Evolutionary conservation across 2,113 vertebrate species (phyloP).

Genomic region (Morone chrysops): DNA sequence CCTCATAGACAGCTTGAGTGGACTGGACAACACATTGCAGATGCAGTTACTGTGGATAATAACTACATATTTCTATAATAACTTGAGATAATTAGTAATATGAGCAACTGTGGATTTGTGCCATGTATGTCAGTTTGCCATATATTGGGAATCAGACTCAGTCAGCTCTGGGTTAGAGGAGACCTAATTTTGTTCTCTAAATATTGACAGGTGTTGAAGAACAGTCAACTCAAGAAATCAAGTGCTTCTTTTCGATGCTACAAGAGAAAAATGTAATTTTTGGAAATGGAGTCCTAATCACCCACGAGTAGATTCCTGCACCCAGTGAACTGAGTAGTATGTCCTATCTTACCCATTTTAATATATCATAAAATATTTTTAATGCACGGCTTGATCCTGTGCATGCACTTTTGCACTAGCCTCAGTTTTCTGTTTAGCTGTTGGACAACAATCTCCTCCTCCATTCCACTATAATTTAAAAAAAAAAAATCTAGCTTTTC

Average conservation of each 20-base stretch:
- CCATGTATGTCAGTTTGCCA: constrained; percentile 53
- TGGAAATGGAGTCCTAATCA: background rate
- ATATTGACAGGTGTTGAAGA: constrained; percentile 37
- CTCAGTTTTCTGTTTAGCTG: background rate
- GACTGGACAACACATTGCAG: constrained; percentile 54
- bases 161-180: constrained; percentile 19
- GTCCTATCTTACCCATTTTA: too few relatives aligned
- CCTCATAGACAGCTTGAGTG: constrained; percentile 52
- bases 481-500: background rate
- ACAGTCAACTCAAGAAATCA: constrained; percentile 1
- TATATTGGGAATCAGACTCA: constrained; percentile 29
- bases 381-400: too few relatives aligned
- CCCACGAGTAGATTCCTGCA: background rate
- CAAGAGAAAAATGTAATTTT: background rate
- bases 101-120: constrained; percentile 48
- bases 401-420: background rate
- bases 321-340: background rate
- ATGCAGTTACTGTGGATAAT: constrained; percentile 53
- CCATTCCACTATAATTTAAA: background rate
- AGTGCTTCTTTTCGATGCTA: background rate
- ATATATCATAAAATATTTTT: too few relatives aligned
- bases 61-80: constrained; percentile 63
- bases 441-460: background rate
- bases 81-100: constrained; percentile 49
- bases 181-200: constrained; percentile 19